phyloP scores from a whole-genome alignment of 2,113 vertebrate genomes.

The Leptobrachium ailaonicum region DNA sequence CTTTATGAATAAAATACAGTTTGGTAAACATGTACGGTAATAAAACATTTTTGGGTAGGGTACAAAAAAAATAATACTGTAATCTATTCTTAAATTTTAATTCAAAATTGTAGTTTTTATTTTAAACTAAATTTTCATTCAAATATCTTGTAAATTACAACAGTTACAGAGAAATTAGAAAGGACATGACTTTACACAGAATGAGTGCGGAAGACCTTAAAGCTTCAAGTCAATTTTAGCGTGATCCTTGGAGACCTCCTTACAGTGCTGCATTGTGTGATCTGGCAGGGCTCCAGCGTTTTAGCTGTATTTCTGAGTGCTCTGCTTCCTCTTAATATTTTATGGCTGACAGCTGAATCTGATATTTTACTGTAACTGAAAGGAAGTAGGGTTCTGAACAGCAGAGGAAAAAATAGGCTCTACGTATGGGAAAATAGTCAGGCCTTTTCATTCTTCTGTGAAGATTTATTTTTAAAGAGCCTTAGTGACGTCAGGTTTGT shows the following conservation, averaged over 20 bases:
- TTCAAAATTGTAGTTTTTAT: too few species aligned
- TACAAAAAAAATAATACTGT: too few species aligned
- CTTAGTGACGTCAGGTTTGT: background rate
- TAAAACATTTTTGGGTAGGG: too few species aligned
- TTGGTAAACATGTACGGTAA: too few species aligned
- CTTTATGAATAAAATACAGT: too few species aligned
- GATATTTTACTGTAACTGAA: constrained; percentile 44
- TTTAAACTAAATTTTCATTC: too few species aligned
- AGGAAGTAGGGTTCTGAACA: constrained; percentile 39
- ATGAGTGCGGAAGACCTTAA: constrained; percentile 37
- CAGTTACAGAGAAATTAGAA: too few species aligned
- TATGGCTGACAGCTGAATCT: constrained; percentile 23
- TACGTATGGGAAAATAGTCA: constrained; percentile 15
- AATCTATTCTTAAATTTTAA: too few species aligned
- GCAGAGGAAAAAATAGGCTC: constrained; percentile 15
- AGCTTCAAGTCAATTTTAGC: constrained; percentile 21
- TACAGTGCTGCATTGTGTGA: constrained; percentile 23
- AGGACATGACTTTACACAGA: background rate
- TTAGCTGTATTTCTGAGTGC: constrained; percentile 23
- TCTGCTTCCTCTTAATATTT: constrained; percentile 44
- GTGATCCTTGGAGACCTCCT: background rate
- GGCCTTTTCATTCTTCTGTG: constrained; percentile 5
- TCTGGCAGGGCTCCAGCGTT: constrained; percentile 9
- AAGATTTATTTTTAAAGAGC: constrained; percentile 5
- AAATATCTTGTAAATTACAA: too few species aligned